phyloP scores from a whole-genome alignment of 2,113 vertebrate genomes.

The Nerophis lumbriciformis region DNA sequence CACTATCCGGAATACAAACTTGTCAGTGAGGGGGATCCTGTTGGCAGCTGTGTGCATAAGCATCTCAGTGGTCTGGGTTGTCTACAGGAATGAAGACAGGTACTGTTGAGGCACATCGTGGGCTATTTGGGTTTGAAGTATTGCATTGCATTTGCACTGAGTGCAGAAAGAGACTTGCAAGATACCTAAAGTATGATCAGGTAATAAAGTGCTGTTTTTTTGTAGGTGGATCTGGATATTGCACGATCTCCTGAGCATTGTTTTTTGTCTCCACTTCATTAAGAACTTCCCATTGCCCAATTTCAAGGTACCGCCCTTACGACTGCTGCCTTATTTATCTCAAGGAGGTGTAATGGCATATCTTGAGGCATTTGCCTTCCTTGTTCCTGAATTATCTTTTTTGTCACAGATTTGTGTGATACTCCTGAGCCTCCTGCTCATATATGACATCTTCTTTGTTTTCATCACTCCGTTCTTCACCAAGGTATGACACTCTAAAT shows the following conservation, averaged over 20 bases:
- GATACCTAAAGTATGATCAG: too few species aligned
- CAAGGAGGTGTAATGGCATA: not conserved
- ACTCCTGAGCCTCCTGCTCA: constrained; percentile 86
- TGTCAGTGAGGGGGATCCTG: constrained; percentile 82
- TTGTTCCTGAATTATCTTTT: not conserved
- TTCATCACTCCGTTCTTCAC: constrained; percentile 98
- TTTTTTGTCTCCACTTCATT: constrained; percentile 95
- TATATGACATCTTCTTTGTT: constrained; percentile 97
- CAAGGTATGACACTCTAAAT: constrained; percentile 70
- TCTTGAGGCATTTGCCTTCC: not conserved
- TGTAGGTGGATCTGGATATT: constrained; percentile 95
- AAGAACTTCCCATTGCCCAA: constrained; percentile 90
- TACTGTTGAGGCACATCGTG: constrained; percentile 45
- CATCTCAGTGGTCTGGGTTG: constrained; percentile 81
- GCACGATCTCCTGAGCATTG: constrained; percentile 89
- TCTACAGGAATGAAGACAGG: constrained; percentile 93
- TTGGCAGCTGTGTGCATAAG: constrained; percentile 77
- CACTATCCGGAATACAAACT: constrained; percentile 59
- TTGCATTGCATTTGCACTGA: too few species aligned
- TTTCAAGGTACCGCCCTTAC: constrained; percentile 81
- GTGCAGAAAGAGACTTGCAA: too few species aligned
- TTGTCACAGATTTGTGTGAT: constrained; percentile 86
- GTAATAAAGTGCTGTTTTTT: not conserved
- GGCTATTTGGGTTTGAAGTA: too few species aligned
- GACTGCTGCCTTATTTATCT: not conserved